Conservation (phyloP, 1,140 invertebrate genomes). For the Drosophila punjabiensis region DNA sequence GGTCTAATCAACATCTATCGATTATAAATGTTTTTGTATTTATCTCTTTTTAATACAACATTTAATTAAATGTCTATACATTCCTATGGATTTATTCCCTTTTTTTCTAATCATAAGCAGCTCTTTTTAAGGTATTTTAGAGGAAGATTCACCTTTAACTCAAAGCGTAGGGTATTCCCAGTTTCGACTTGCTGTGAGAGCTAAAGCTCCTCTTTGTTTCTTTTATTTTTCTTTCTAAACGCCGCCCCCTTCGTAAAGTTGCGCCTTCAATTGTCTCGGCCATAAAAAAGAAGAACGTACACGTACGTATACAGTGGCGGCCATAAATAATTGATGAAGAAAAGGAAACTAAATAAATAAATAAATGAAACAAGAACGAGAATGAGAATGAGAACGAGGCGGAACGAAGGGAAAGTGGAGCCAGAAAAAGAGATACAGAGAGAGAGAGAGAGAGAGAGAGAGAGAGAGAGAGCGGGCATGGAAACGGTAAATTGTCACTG, state of each 20-base stretch:
- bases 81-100: too few relatives aligned
- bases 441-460: too few relatives aligned
- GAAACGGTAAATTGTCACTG: conserved; percentile 73
- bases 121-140: not conserved
- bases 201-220: not conserved
- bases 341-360: conserved; percentile 79
- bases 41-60: too few relatives aligned
- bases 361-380: conserved; percentile 57
- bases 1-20: too few relatives aligned
- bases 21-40: too few relatives aligned
- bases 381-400: conserved; percentile 17
- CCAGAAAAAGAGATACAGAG: not conserved
- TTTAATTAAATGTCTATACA: too few relatives aligned
- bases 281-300: conserved; percentile 55
- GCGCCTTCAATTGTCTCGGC: conserved; percentile 55
- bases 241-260: conserved; percentile 4
- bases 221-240: not conserved
- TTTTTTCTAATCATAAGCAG: too few relatives aligned
- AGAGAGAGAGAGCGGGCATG: not conserved
- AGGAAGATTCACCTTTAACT: not conserved
- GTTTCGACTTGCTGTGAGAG: too few relatives aligned
- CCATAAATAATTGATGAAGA: conserved; percentile 73
- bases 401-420: conserved; percentile 33
- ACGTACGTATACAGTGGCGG: conserved; percentile 49
- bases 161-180: not conserved